Base-by-base conservation (phyloP, 2,113 vertebrate genomes). In the Eonycteris spelaea region DNA sequence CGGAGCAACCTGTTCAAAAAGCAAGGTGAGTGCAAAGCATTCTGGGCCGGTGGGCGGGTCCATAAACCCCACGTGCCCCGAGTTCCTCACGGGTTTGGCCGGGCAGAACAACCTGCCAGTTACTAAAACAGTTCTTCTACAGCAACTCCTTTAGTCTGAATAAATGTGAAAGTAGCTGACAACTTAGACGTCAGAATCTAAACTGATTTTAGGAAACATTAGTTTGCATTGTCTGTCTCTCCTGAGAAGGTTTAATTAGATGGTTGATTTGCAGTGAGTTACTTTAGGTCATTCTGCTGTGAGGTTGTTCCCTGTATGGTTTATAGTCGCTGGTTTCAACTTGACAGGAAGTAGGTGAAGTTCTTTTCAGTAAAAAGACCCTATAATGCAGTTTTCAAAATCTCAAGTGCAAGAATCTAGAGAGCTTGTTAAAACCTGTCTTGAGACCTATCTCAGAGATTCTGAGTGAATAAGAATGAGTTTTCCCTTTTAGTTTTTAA, bases 1-100 rank as follows among this genome's bases (percentile, higher is more conserved):
- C 97, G 96, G 97, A 99, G 99, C 98, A 99, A 98, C 87, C 99
- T 99, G 84, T 99, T 99, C 96, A 99, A 99, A 97, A 99, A 97
- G 94, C 99, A 99, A 99, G 99, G 99, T 99, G 97, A 98, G 97
- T 95, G 6, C 3, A 63, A 86, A 91, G 26, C 67, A 1, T 16
- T 13, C 61, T 79, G 75, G 45, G 21, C 16, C 67, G 11, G 6
- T 3, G 48, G 24, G 38, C 0, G 15, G 8, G 19, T 24, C 33
- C 51, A 35, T 18, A 40, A n/a, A 16, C 51, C 35, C 7, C 21
- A 1, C 3, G 0, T 21, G 16, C 1, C 22, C 43, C 3, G 0
- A 16, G 22, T 2, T 26, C 38, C 4, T 84, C 38, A 14, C 3
- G 6, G 18, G 35, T 18, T 19, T 12, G 33, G 4, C 33, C 15